phyloP scores from a whole-genome alignment of 2,888 invertebrate genomes.

The Chrysotoxum bicinctum region DNA sequence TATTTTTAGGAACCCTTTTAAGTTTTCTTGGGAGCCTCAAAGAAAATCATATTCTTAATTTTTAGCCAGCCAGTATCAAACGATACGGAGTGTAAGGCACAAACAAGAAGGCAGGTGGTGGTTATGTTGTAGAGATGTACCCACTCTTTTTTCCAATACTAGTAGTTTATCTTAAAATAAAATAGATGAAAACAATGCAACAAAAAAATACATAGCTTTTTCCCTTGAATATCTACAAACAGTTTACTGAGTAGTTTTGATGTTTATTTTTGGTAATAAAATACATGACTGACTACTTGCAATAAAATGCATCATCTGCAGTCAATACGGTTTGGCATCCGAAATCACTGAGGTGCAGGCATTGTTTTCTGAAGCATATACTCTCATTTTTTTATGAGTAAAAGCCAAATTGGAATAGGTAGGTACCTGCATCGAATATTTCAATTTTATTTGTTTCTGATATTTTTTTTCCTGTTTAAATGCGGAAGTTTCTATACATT shows the following conservation, averaged over 20 bases:
- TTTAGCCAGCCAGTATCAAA: not conserved
- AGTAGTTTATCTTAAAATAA: not conserved
- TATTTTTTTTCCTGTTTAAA: not conserved
- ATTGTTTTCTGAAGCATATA: conserved; percentile 13
- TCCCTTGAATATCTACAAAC: not conserved
- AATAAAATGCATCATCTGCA: conserved; percentile 37
- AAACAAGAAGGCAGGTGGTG: not conserved
- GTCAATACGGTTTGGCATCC: conserved; percentile 14
- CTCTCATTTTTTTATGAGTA: not conserved
- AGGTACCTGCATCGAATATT: not conserved
- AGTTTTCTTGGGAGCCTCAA: no score
- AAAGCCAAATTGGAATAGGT: not conserved
- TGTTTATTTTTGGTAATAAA: conserved; percentile 32
- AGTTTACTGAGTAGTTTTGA: conserved; percentile 16
- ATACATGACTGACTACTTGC: conserved; percentile 30
- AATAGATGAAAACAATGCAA: not conserved
- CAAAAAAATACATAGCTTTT: not conserved
- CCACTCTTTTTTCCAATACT: not conserved
- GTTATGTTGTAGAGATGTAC: not conserved
- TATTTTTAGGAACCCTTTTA: no score
- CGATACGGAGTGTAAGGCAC: not conserved
- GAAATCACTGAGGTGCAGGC: conserved; percentile 22
- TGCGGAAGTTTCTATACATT: not conserved
- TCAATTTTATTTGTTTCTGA: conserved; percentile 12
- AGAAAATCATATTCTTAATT: no score